A percentile compares a stretch with the other conserved stretches of the same genome.
phyloP scores from a whole-genome alignment of 2,797 vertebrate species.

The Cirrhinus molitorella region DNA sequence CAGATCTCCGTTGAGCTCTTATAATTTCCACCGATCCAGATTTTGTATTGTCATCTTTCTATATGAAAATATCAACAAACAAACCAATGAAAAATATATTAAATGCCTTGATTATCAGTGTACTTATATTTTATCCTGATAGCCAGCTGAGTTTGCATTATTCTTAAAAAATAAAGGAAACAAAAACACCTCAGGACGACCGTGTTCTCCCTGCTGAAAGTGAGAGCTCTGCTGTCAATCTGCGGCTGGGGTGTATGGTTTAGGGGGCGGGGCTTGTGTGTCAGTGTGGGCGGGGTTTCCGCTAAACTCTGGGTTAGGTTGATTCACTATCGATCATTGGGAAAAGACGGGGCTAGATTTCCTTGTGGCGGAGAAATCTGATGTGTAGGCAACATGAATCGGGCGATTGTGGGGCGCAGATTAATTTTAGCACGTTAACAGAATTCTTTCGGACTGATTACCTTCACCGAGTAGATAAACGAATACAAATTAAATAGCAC shows the following conservation, averaged over 20 bases:
- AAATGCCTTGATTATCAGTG: background rate
- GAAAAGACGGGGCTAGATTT: conserved; percentile 68
- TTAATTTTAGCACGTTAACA: conserved; percentile 65
- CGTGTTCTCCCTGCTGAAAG: conserved; percentile 6
- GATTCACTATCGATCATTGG: conserved; percentile 83
- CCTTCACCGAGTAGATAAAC: conserved; percentile 7
- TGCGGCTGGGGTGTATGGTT: conserved; percentile 25
- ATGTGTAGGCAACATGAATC: conserved; percentile 69
- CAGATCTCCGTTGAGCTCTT: background rate
- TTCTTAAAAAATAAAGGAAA: background rate
- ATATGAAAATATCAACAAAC: too few species aligned
- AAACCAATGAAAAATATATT: too few species aligned
- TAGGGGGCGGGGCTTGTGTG: conserved; percentile 53
- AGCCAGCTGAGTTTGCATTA: background rate
- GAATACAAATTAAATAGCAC: conserved; percentile 18
- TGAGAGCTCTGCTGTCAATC: conserved; percentile 27
- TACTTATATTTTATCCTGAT: background rate
- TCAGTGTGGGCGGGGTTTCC: conserved; percentile 79
- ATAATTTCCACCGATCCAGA: background rate
- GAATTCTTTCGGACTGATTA: conserved; percentile 40
- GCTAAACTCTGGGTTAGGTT: conserved; percentile 78
- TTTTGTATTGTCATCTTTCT: too few species aligned
- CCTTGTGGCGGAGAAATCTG: conserved; percentile 63
- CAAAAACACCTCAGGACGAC: background rate
- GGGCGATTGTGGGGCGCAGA: conserved; percentile 61